phyloP scores from a whole-genome alignment of 2,113 vertebrate species.

The Pollachius pollachius region DNA sequence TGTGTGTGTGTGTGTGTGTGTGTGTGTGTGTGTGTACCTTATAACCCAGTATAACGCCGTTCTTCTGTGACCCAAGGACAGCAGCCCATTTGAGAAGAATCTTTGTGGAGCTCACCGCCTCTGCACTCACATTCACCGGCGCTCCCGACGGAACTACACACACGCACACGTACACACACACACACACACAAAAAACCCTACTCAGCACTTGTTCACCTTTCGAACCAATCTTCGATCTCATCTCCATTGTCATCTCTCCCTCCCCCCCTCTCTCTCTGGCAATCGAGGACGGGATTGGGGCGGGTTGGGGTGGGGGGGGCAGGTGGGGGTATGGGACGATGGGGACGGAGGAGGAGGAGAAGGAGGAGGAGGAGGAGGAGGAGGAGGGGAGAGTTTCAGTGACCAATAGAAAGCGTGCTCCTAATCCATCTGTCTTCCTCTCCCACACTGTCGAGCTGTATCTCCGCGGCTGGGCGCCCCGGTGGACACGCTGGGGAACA shows the following conservation, averaged over 20 bases:
- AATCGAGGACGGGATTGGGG: background rate
- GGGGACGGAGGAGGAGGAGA: background rate
- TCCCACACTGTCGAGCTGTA: conserved; percentile 12
- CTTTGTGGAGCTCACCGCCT: conserved; percentile 89
- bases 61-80: conserved; percentile 82
- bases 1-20: conserved; percentile 14
- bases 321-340: background rate
- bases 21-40: conserved; percentile 74
- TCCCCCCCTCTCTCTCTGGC: conserved; percentile 20
- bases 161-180: conserved; percentile 20
- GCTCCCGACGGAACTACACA: conserved; percentile 85
- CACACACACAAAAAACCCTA: conserved; percentile 3
- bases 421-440: conserved; percentile 30
- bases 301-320: background rate
- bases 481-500: conserved; percentile 20
- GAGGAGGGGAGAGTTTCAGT: conserved; percentile 6
- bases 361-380: conserved; percentile 25
- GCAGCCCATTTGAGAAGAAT: conserved; percentile 88
- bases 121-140: conserved; percentile 85
- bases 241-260: conserved; percentile 32
- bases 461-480: conserved; percentile 9
- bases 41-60: conserved; percentile 90
- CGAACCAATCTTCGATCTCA: conserved; percentile 44
- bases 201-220: conserved; percentile 32
- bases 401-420: conserved; percentile 36